A percentile compares a stretch with the other conserved stretches of the same genome.
Conservation (phyloP, 2,888 invertebrate genomes). For the Chymomyza amoena region DNA sequence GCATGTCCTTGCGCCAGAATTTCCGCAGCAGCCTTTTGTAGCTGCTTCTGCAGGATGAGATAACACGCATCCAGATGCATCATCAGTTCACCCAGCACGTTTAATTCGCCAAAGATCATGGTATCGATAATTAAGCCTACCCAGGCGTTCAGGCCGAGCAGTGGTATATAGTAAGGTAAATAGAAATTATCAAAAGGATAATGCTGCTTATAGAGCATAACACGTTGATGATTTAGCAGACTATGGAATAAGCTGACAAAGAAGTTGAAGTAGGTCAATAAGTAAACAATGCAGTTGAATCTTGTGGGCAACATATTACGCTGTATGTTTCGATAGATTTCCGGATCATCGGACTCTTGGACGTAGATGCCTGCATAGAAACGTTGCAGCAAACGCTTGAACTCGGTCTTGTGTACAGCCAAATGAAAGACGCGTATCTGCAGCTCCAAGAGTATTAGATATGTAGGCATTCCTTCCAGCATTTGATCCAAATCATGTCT, state of each 20-base stretch:
- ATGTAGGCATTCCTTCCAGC: conserved; percentile 64
- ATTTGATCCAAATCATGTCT: conserved; percentile 56
- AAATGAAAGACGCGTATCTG: conserved; percentile 61
- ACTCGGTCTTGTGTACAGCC: conserved; percentile 47
- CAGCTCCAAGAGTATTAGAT: conserved; percentile 57
- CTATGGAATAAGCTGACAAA: conserved; percentile 50
- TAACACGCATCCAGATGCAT: conserved; percentile 72
- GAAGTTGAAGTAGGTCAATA: conserved; percentile 55
- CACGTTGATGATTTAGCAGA: conserved; percentile 44
- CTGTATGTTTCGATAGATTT: conserved; percentile 47
- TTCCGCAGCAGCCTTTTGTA: conserved; percentile 23
- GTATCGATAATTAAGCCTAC: conserved; percentile 56
- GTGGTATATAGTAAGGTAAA: conserved; percentile 45
- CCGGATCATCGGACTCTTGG: conserved; percentile 34
- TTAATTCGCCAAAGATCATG: conserved; percentile 65
- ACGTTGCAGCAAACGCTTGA: conserved; percentile 56
- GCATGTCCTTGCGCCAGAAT: conserved; percentile 13
- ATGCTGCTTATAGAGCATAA: conserved; percentile 63
- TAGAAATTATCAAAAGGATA: conserved; percentile 62
- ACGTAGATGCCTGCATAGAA: conserved; percentile 68
- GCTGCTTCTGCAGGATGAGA: conserved; percentile 52
- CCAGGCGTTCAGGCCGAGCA: conserved; percentile 54
- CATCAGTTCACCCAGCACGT: conserved; percentile 68
- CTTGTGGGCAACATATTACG: conserved; percentile 54
- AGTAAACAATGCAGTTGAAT: conserved; percentile 55